Conservation (phyloP, 2,888 invertebrate genomes). For the Tyria jacobaeae region DNA sequence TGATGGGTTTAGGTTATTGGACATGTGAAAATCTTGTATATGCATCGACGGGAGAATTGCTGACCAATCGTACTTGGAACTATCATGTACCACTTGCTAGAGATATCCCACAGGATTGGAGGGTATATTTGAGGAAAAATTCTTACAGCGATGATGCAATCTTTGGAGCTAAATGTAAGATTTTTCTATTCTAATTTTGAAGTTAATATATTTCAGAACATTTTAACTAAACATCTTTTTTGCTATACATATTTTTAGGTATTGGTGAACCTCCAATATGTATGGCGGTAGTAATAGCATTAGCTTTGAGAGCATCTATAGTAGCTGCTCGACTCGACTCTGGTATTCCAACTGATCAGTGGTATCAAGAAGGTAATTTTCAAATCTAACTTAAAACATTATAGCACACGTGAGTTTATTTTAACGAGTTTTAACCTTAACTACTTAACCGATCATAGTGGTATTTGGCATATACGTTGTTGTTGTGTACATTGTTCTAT, state of each 20-base stretch:
- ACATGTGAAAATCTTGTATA: slow-evolving; percentile 90
- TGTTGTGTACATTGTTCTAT: too few species aligned
- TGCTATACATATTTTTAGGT: slow-evolving; percentile 62
- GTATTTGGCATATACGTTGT: too few species aligned
- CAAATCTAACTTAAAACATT: neutral
- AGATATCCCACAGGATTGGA: slow-evolving; percentile 92
- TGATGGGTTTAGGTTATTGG: slow-evolving; percentile 92
- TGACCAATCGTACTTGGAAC: slow-evolving; percentile 92
- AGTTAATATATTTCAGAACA: neutral
- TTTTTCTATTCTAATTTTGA: slow-evolving; percentile 70
- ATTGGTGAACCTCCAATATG: slow-evolving; percentile 83
- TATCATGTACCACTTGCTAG: slow-evolving; percentile 91
- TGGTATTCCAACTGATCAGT: slow-evolving; percentile 79
- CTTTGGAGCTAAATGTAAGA: slow-evolving; percentile 89
- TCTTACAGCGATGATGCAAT: slow-evolving; percentile 87
- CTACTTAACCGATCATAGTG: neutral
- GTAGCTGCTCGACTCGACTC: slow-evolving; percentile 87
- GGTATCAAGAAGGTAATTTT: slow-evolving; percentile 86
- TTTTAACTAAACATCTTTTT: neutral
- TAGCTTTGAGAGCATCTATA: slow-evolving; percentile 89
- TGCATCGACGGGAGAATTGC: slow-evolving; percentile 88
- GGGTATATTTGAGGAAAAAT: slow-evolving; percentile 88
- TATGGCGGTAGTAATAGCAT: slow-evolving; percentile 76
- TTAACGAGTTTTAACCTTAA: neutral
- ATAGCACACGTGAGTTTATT: neutral